These are phyloP conservation scores for Myotis pilosus DNA, from an alignment of 2,797 vertebrate species.

Conservation along the genomic window DNA sequence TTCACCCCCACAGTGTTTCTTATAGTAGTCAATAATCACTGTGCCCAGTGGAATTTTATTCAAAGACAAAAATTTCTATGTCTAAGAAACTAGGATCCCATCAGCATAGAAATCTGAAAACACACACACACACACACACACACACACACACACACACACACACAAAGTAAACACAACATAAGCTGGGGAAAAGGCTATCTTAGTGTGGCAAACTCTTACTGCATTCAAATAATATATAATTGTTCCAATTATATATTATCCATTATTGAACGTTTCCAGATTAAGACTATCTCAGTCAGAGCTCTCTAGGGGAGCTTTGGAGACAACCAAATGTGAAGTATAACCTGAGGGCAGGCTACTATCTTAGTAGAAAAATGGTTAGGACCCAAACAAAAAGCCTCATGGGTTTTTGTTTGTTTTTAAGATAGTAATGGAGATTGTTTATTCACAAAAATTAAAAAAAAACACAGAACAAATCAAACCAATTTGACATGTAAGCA, in stretches of 20 bases:
- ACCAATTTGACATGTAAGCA: neutral
- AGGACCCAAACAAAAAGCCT: neutral
- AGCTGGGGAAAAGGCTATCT: neutral
- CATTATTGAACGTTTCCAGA: constrained; percentile 17
- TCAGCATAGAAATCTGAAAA: neutral
- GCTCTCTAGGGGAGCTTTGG: neutral
- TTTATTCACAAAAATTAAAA: neutral
- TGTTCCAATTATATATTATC: constrained; percentile 2
- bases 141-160: neutral
- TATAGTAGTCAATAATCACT: neutral
- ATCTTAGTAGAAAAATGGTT: neutral
- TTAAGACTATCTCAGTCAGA: neutral
- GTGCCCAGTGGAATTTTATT: neutral
- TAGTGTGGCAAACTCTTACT: neutral
- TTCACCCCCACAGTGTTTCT: neutral
- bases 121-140: neutral
- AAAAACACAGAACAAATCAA: neutral
- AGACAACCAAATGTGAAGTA: neutral
- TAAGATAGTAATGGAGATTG: neutral
- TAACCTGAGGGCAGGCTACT: neutral
- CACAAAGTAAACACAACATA: neutral
- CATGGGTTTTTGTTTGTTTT: neutral
- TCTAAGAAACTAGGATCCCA: constrained; percentile 1
- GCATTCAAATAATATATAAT: constrained; percentile 14
- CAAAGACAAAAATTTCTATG: constrained; percentile 4